Evolutionary conservation across 2,888 invertebrate genomes (phyloP), one percentile per base, ranked within the genome.

Genomic region (Caenorhabditis afra): DNA sequence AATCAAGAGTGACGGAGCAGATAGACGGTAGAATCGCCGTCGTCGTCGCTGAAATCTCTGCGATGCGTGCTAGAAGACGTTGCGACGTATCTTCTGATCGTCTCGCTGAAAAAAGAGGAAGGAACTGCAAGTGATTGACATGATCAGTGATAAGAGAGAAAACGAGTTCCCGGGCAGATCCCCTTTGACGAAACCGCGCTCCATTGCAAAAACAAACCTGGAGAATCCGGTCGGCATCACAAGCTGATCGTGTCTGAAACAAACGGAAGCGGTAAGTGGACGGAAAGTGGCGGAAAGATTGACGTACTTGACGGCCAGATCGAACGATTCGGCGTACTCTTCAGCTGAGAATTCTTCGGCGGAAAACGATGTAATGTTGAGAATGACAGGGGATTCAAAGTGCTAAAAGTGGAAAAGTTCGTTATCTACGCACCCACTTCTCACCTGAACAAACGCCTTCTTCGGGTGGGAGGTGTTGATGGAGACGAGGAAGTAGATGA

Each of bases 271-370:
- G 18, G 49, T 55, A 45, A 62, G 14, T 37, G 44, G 41, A 58
- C 50, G 8, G 2, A 29, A n/a, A 16, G 14, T 29, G 29, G 29
- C 4, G 7, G 29, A 29, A 0, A 29, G n/a, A 20, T 50, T 45
- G 22, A 74, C 50, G 47, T 49, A 74, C 74, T 74, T 74, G 66
- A 75, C 61, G 29, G 75, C 75, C n/a, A 75, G 44, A 61, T 67
- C 62, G 55, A 67, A 75, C 1, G 75, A 20, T 53, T 67, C 62
- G 12, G 62, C 62, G 20, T 71, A 71, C 47, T 71, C 71, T 57
- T 57, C 71, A 8, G 55, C 20, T 5, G 71, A 64, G 49, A 57
- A 71, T 23, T 16, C 41, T 49, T 71, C 71, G 29, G 62, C 71
- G 39, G 71, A 62, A 47, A 71, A 61, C 22, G 71, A 47, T 53